Conservation (phyloP, 2,113 vertebrate genomes). For the Leucoraja erinaceus region DNA sequence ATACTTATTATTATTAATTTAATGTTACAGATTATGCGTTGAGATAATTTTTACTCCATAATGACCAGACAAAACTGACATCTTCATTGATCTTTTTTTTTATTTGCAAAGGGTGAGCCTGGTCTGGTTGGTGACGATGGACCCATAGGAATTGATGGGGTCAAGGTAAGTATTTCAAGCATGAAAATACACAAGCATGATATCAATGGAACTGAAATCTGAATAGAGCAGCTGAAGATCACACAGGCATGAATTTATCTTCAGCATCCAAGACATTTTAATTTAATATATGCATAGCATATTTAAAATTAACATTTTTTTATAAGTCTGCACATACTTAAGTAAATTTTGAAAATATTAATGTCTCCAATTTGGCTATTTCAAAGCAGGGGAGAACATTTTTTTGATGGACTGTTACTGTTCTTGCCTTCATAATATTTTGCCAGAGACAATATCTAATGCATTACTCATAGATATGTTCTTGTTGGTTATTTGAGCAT, state of each 20-base stretch:
- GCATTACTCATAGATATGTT: not conserved
- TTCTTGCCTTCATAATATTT: not conserved
- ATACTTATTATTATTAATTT: not conserved
- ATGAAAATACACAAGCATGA: not conserved
- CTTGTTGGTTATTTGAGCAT: not conserved
- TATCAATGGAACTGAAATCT: not conserved
- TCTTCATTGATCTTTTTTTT: not conserved
- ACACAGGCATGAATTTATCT: not conserved
- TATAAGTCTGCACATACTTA: no score
- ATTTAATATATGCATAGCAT: not conserved
- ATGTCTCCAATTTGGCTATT: not conserved
- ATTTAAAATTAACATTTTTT: no score
- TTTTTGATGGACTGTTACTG: not conserved
- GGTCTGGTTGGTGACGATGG: conserved; percentile 84
- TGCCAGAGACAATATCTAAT: not conserved
- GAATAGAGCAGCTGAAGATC: not conserved
- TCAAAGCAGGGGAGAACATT: not conserved
- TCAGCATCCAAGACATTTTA: not conserved
- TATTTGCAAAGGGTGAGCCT: conserved; percentile 67
- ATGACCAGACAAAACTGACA: not conserved
- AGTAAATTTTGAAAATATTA: not conserved
- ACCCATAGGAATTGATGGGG: conserved; percentile 65
- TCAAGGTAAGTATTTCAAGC: conserved; percentile 63
- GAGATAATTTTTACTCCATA: not conserved
- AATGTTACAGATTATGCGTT: not conserved